Evolutionary conservation across 2,797 vertebrate species (phyloP).

Genomic region (Platalea minor): DNA sequence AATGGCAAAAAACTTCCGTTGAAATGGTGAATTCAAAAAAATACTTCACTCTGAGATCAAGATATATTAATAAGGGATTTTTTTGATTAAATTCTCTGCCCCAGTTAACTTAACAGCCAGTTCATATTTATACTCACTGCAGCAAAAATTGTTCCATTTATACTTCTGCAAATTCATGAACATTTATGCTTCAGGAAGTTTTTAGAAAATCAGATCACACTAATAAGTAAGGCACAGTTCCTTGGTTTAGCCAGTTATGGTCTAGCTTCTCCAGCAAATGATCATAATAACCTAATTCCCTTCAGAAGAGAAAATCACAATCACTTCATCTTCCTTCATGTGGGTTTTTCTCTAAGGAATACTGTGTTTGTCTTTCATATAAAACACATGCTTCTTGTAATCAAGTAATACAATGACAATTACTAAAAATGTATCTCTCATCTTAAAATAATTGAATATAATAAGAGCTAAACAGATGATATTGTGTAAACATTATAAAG

Average conservation of each 20-base stretch:
- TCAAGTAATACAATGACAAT: not conserved
- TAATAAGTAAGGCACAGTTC: constrained; percentile 49
- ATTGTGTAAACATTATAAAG: not conserved
- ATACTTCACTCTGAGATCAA: constrained; percentile 37
- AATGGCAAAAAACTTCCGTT: not conserved
- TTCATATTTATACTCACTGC: constrained; percentile 50
- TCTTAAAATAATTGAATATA: constrained; percentile 18
- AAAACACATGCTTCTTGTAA: not conserved
- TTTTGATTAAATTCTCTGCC: constrained; percentile 50
- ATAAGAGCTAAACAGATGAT: not conserved
- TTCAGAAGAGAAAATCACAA: not conserved
- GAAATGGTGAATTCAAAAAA: not conserved
- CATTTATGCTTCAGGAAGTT: constrained; percentile 39
- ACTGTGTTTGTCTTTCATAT: not conserved
- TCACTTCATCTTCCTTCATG: not conserved
- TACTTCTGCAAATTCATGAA: constrained; percentile 67
- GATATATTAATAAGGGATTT: constrained; percentile 10
- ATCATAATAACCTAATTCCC: constrained; percentile 43
- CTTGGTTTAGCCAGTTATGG: constrained; percentile 45
- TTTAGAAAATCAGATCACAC: constrained; percentile 40
- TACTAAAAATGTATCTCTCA: not conserved
- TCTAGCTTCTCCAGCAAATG: constrained; percentile 42
- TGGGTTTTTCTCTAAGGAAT: constrained; percentile 10
- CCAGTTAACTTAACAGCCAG: constrained; percentile 50
- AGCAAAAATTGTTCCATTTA: constrained; percentile 62